Conservation (phyloP, 2,888 invertebrate genomes). For the Drosophila colorata region DNA sequence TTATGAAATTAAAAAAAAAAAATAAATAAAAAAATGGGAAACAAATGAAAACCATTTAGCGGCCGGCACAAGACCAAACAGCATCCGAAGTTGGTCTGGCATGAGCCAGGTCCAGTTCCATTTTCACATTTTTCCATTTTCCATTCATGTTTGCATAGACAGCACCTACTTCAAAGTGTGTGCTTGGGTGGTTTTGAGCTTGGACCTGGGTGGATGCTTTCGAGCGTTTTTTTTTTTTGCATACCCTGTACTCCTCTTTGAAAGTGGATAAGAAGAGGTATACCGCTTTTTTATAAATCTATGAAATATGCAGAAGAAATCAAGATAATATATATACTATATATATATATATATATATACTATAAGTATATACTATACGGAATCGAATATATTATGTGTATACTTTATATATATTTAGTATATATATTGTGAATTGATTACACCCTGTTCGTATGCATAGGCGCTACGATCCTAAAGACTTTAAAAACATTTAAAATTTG, state of each 20-base stretch:
- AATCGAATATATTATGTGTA: too few species aligned
- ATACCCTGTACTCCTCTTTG: conserved; percentile 6
- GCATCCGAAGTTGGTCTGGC: conserved; percentile 42
- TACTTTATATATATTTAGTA: too few species aligned
- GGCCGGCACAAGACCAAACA: conserved; percentile 24
- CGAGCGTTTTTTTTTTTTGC: conserved; percentile 10
- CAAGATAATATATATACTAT: too few species aligned
- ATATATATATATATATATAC: too few species aligned
- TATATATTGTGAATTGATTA: too few species aligned
- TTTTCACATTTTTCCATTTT: conserved; percentile 18
- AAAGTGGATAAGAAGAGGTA: too few species aligned
- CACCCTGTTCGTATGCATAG: too few species aligned
- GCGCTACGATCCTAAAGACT: too few species aligned
- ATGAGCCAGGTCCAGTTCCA: conserved; percentile 22
- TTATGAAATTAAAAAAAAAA: conserved; percentile 57
- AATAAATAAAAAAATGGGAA: not conserved
- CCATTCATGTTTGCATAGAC: conserved; percentile 66
- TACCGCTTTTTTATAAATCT: too few species aligned
- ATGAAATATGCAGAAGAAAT: too few species aligned
- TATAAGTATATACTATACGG: too few species aligned
- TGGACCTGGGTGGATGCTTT: conserved; percentile 37
- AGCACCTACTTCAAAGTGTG: conserved; percentile 74
- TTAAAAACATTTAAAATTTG: too few species aligned
- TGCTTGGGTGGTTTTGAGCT: conserved; percentile 43
- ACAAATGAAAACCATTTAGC: conserved; percentile 36